These are phyloP conservation scores for Drosophila fuyamai DNA, from an alignment of 1,140 invertebrate genomes.

Conservation along the genomic window DNA sequence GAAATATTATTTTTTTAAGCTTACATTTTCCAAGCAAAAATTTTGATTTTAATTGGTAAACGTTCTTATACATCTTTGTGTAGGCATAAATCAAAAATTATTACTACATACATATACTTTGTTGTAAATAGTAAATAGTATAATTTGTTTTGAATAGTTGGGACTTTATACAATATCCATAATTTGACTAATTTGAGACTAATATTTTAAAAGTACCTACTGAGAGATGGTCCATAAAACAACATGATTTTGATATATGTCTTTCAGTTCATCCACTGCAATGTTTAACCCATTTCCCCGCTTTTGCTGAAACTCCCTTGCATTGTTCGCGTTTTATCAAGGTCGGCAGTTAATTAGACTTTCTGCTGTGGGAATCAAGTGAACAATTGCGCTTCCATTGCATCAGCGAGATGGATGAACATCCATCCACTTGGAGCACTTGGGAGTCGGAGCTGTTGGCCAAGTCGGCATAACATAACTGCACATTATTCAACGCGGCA, in stretches of 20 bases:
- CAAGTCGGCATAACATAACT: slow-evolving; percentile 39
- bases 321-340: slow-evolving; percentile 50
- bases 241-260: slow-evolving; percentile 1
- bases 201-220: not conserved
- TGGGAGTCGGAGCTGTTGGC: slow-evolving; percentile 23
- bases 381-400: slow-evolving; percentile 41
- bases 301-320: slow-evolving; percentile 15
- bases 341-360: slow-evolving; percentile 46
- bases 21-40: too few species aligned
- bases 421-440: not conserved
- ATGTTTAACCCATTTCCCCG: slow-evolving; percentile 32
- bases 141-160: too few species aligned
- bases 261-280: not conserved
- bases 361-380: slow-evolving; percentile 39
- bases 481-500: slow-evolving; percentile 52
- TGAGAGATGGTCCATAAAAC: slow-evolving; percentile 7
- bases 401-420: slow-evolving; percentile 35
- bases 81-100: too few species aligned
- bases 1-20: too few species aligned
- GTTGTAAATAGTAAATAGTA: too few species aligned
- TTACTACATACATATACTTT: too few species aligned
- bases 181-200: too few species aligned
- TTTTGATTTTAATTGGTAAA: too few species aligned
- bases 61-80: too few species aligned
- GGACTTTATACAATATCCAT: too few species aligned